phyloP scores from a whole-genome alignment of 1,140 invertebrate species.

The Drosophila asahinai region DNA sequence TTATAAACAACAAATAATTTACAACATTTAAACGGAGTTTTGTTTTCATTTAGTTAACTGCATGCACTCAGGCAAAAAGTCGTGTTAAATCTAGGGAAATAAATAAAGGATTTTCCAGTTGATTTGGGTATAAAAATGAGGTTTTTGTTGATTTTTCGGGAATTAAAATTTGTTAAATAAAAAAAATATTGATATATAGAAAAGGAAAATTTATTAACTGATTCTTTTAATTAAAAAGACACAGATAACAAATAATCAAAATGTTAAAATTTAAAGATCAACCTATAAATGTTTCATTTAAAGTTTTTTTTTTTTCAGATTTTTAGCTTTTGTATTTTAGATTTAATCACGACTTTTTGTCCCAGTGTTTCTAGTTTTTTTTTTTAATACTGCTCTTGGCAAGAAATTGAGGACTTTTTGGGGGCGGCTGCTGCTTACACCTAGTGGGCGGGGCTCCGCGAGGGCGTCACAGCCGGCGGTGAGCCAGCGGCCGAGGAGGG shows the following conservation, averaged over 20 bases:
- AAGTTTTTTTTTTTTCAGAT: background rate
- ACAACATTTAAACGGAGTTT: constrained; percentile 69
- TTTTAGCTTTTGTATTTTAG: background rate
- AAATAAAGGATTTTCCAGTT: no score
- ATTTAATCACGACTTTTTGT: background rate
- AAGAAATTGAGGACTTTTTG: constrained; percentile 41
- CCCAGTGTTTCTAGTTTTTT: constrained; percentile 39
- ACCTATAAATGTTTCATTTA: no score
- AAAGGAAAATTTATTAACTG: no score
- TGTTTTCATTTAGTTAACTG: constrained; percentile 12
- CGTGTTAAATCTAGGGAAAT: background rate
- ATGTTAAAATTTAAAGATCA: background rate
- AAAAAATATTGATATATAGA: background rate
- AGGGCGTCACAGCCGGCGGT: constrained; percentile 45
- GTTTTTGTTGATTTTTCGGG: no score
- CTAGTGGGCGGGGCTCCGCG: constrained; percentile 81
- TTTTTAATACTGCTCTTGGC: constrained; percentile 71
- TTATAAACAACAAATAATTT: constrained; percentile 76
- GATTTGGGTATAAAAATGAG: no score
- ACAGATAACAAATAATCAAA: background rate
- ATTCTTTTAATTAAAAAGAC: no score
- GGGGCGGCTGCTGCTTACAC: background rate
- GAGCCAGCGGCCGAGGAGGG: constrained; percentile 51
- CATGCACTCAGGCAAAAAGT: constrained; percentile 11
- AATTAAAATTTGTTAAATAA: no score